These are phyloP conservation scores for Leucophora obtusa DNA, from an alignment of 2,888 invertebrate genomes.

Conservation along the genomic window DNA sequence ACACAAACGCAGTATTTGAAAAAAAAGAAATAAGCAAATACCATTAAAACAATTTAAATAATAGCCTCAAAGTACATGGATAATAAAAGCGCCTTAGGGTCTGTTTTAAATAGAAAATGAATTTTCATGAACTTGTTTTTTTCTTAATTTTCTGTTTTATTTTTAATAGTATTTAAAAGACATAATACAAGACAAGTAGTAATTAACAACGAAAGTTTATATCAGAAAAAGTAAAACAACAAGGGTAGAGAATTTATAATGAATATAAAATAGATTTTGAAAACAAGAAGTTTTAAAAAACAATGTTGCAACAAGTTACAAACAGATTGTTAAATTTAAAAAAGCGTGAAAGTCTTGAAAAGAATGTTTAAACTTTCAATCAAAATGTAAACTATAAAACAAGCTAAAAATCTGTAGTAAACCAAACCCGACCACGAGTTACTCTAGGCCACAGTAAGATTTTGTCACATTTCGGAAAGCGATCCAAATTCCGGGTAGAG, in stretches of 20 bases:
- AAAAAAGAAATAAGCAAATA: background rate
- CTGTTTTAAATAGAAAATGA: slow-evolving; percentile 45
- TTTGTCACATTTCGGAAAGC: too few relatives aligned
- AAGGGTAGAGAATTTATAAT: slow-evolving; percentile 1
- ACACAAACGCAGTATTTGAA: slow-evolving; percentile 1
- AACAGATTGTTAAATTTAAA: background rate
- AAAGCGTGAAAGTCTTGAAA: background rate
- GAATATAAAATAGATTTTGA: background rate
- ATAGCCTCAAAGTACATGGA: slow-evolving; percentile 42
- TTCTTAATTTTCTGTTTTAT: slow-evolving; percentile 26
- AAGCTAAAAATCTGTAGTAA: too few relatives aligned
- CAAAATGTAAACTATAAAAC: too few relatives aligned
- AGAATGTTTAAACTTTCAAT: background rate
- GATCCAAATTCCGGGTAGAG: too few relatives aligned
- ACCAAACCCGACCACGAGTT: too few relatives aligned
- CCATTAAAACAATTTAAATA: slow-evolving; percentile 47
- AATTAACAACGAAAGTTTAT: slow-evolving; percentile 33
- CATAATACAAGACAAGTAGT: slow-evolving; percentile 36
- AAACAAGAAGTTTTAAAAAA: background rate
- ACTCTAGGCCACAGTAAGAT: too few relatives aligned
- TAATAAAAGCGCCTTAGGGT: slow-evolving; percentile 44
- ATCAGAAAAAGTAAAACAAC: background rate
- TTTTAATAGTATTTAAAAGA: slow-evolving; percentile 38
- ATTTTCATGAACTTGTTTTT: slow-evolving; percentile 52
- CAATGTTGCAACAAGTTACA: background rate